Percentiles rank a stretch among this genome's conserved stretches.
Conservation (phyloP, 2,888 invertebrate genomes). For the Ophonus ardosiacus region DNA sequence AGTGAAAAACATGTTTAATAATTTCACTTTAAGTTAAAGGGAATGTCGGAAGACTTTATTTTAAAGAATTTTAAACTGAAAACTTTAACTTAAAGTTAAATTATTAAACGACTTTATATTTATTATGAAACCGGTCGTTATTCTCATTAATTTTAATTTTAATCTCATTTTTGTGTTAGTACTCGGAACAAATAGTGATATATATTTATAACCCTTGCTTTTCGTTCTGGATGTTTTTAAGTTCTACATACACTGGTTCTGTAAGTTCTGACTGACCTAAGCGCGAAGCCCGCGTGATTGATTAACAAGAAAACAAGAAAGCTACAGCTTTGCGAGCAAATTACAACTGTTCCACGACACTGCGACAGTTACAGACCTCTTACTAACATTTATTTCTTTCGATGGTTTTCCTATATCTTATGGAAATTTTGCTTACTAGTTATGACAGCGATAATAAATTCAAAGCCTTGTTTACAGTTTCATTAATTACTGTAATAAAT, state of each 20-base stretch:
- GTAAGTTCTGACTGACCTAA: background rate
- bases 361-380: constrained; percentile 27
- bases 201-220: too few species aligned
- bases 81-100: too few species aligned
- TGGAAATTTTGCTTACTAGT: constrained; percentile 32
- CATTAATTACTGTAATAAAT: constrained; percentile 47
- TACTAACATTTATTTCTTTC: constrained; percentile 35
- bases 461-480: constrained; percentile 39
- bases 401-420: constrained; percentile 30
- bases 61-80: too few species aligned
- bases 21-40: too few species aligned
- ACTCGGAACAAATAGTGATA: too few species aligned
- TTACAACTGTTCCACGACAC: constrained; percentile 24
- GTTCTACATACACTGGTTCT: background rate
- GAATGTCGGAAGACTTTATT: too few species aligned
- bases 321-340: constrained; percentile 18
- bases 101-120: too few species aligned
- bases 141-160: too few species aligned
- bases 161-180: too few species aligned
- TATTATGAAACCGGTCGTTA: too few species aligned
- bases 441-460: constrained; percentile 32
- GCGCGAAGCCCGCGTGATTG: constrained; percentile 16
- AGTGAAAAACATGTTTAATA: too few species aligned
- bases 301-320: constrained; percentile 9
- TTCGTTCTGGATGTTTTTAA: background rate